Evolutionary conservation across 2,113 vertebrate species (phyloP).

Genomic region (Piliocolobus tephrosceles): DNA sequence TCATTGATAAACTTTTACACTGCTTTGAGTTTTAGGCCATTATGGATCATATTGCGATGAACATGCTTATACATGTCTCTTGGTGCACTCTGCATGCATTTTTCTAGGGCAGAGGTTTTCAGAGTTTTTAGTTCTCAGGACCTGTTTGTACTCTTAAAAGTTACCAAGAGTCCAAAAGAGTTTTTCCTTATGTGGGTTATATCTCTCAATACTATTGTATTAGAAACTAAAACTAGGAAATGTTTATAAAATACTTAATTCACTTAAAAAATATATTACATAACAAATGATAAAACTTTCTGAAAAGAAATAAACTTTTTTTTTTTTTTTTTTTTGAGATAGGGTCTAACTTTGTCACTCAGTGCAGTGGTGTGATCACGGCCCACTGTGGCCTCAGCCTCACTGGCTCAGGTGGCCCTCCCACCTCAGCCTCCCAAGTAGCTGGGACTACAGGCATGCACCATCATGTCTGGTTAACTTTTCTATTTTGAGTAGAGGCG

Average conservation of each 20-base stretch:
- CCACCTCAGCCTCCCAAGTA: too few relatives aligned
- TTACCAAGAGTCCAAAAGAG: background rate
- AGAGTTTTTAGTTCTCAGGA: background rate
- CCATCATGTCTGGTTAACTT: too few relatives aligned
- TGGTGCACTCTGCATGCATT: background rate
- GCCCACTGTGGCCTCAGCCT: too few relatives aligned
- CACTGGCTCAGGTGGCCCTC: too few relatives aligned
- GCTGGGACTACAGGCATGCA: too few relatives aligned
- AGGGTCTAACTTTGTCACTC: too few relatives aligned
- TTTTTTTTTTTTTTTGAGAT: too few relatives aligned
- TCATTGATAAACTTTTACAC: background rate
- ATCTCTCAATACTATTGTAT: background rate
- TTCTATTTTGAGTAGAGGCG: too few relatives aligned
- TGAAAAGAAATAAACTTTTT: background rate
- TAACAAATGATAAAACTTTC: background rate
- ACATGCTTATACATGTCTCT: background rate
- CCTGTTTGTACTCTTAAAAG: constrained; percentile 3
- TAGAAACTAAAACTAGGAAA: background rate
- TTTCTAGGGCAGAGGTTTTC: background rate
- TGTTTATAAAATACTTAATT: background rate
- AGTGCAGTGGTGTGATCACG: too few relatives aligned
- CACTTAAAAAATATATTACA: background rate
- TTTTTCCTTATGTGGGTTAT: background rate
- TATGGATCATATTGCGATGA: background rate
- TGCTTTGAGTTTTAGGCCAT: background rate